Evolutionary conservation across 2,113 vertebrate species (phyloP).

Genomic region (Clarias batrachus): DNA sequence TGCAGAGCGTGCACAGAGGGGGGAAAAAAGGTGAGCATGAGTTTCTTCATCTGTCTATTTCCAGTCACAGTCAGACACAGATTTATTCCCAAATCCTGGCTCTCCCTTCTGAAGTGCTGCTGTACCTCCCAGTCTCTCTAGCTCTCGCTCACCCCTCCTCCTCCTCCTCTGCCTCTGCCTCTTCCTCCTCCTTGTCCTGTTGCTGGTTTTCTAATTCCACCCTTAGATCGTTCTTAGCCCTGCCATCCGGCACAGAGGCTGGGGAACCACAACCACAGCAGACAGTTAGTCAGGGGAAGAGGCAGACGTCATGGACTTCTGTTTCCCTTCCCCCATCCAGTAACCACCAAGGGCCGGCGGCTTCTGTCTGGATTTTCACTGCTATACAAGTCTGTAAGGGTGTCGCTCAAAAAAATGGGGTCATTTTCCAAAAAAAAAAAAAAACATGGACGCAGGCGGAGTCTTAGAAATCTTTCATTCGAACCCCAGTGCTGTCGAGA

Average conservation of each 20-base stretch:
- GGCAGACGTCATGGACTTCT: conserved; percentile 36
- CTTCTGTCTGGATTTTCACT: conserved; percentile 10
- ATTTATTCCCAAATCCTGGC: conserved; percentile 38
- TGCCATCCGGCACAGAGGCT: conserved; percentile 43
- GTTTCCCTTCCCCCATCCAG: conserved; percentile 44
- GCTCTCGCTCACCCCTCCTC: background rate
- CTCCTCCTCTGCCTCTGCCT: background rate
- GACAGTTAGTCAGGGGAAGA: conserved; percentile 46
- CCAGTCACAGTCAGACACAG: background rate
- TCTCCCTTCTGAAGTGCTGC: conserved; percentile 41
- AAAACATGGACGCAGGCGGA: no score
- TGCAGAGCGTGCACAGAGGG: background rate
- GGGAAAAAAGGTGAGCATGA: conserved; percentile 22
- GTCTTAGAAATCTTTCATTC: no score
- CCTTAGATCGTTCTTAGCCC: conserved; percentile 47
- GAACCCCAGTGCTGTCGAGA: no score
- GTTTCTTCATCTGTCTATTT: background rate
- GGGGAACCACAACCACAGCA: conserved; percentile 53
- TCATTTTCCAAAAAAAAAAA: no score
- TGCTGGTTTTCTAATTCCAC: conserved; percentile 54
- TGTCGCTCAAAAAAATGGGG: no score
- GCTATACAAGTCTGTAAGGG: background rate
- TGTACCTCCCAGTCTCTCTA: conserved; percentile 30
- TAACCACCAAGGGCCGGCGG: conserved; percentile 29
- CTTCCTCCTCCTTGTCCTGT: conserved; percentile 25